These are phyloP conservation scores for Euura saliciscinereae DNA, from an alignment of 1,140 invertebrate genomes.

Conservation along the genomic window DNA sequence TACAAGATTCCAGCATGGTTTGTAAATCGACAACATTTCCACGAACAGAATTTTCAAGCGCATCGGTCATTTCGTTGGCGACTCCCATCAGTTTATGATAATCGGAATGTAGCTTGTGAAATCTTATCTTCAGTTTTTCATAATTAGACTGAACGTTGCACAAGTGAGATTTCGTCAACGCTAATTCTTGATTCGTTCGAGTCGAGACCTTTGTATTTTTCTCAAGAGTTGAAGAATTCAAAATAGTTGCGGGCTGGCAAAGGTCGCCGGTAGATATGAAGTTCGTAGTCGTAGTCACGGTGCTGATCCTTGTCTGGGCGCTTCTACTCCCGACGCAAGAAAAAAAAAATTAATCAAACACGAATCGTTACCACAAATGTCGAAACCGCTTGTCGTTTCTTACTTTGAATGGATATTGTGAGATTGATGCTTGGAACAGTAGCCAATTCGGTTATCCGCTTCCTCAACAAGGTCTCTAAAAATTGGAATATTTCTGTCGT, in stretches of 20 bases:
- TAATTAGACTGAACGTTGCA: conserved; percentile 44
- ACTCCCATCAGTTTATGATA: conserved; percentile 57
- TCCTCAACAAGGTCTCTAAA: conserved; percentile 31
- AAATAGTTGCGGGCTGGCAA: conserved; percentile 20
- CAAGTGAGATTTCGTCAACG: conserved; percentile 34
- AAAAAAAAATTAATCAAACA: not conserved
- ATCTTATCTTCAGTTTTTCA: conserved; percentile 48
- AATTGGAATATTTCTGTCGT: conserved; percentile 40
- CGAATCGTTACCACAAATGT: not conserved
- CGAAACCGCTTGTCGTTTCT: not conserved
- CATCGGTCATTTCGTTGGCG: conserved; percentile 64
- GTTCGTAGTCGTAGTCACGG: conserved; percentile 23
- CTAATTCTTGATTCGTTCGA: conserved; percentile 33
- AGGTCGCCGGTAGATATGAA: conserved; percentile 25
- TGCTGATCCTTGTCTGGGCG: conserved; percentile 39
- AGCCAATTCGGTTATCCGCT: conserved; percentile 19
- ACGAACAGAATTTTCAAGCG: conserved; percentile 64
- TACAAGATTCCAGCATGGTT: conserved; percentile 56
- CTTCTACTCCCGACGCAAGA: conserved; percentile 22
- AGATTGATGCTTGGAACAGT: conserved; percentile 12
- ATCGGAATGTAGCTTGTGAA: conserved; percentile 53
- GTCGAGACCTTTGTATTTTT: conserved; percentile 27
- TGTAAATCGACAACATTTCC: conserved; percentile 63
- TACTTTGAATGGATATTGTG: conserved; percentile 25
- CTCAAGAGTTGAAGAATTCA: conserved; percentile 22